These are phyloP conservation scores for Recurvirostra avosetta DNA, from an alignment of 2,113 vertebrate genomes.

Conservation along the genomic window DNA sequence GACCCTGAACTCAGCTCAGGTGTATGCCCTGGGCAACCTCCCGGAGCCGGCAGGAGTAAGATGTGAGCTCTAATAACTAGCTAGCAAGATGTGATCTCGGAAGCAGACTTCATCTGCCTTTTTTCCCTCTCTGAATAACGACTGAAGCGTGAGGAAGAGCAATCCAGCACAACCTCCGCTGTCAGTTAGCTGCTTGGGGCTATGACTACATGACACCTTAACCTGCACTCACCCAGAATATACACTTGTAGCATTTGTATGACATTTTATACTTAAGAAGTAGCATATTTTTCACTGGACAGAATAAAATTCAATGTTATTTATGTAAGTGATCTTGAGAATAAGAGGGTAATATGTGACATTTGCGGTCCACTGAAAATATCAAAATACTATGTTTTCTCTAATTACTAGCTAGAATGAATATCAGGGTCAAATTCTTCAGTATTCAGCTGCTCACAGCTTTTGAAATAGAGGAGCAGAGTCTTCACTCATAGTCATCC, in stretches of 20 bases:
- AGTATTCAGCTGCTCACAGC: neutral
- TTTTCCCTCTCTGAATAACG: neutral
- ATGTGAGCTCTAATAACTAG: neutral
- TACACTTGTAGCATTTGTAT: neutral
- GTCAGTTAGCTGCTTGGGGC: neutral
- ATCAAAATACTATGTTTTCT: neutral
- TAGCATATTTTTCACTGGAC: neutral
- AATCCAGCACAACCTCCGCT: neutral
- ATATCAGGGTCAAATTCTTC: neutral
- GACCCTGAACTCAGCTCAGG: neutral
- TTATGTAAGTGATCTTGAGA: neutral
- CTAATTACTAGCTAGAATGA: neutral
- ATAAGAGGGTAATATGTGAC: neutral
- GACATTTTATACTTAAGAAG: neutral
- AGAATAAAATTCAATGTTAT: neutral
- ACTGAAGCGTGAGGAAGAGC: neutral
- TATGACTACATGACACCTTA: neutral
- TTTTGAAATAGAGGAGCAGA: neutral
- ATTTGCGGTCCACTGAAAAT: neutral
- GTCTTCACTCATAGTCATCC: neutral
- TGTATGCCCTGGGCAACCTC: neutral
- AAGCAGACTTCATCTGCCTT: neutral
- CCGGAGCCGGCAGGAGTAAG: neutral
- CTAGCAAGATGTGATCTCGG: neutral
- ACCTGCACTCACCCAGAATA: neutral